Evolutionary conservation across 2,888 invertebrate genomes (phyloP).

Genomic region (Candidula unifasciata): DNA sequence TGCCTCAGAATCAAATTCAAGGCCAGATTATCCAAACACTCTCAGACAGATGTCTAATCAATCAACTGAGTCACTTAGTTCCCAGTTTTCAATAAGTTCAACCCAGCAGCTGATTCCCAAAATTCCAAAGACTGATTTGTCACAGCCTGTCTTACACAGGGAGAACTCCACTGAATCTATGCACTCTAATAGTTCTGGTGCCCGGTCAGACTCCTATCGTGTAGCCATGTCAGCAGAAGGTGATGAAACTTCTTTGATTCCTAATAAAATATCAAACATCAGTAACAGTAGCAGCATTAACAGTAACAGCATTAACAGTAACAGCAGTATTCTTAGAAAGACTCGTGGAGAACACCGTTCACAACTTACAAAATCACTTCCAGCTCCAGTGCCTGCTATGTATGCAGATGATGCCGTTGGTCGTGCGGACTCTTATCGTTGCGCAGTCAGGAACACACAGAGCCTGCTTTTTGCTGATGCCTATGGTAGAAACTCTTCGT

Average conservation of each 20-base stretch:
- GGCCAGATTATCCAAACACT: slow-evolving; percentile 27
- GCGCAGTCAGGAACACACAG: slow-evolving; percentile 67
- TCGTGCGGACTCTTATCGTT: slow-evolving; percentile 69
- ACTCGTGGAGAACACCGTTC: background rate
- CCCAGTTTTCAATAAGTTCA: slow-evolving; percentile 42
- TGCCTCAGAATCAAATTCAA: background rate
- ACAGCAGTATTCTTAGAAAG: background rate
- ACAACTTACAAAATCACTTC: slow-evolving; percentile 42
- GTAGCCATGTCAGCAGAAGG: slow-evolving; percentile 61
- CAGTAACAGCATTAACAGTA: no score
- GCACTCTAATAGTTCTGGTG: slow-evolving; percentile 55
- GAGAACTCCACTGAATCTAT: slow-evolving; percentile 52
- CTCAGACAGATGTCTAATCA: slow-evolving; percentile 23
- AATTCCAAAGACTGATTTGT: slow-evolving; percentile 22
- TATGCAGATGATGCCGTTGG: slow-evolving; percentile 54
- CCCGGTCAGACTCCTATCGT: slow-evolving; percentile 67
- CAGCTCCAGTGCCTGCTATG: slow-evolving; percentile 39
- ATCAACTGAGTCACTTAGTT: slow-evolving; percentile 42
- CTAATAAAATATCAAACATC: slow-evolving; percentile 18
- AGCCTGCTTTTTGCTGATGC: slow-evolving; percentile 57
- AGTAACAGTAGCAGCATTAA: background rate
- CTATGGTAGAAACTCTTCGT: slow-evolving; percentile 63
- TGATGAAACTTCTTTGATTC: slow-evolving; percentile 40
- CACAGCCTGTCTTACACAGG: slow-evolving; percentile 35
- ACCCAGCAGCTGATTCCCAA: slow-evolving; percentile 37